Percentiles rank a stretch among this genome's conserved stretches.
Conservation (phyloP, 2,113 vertebrate genomes). For the Rhadina sibilatrix region DNA sequence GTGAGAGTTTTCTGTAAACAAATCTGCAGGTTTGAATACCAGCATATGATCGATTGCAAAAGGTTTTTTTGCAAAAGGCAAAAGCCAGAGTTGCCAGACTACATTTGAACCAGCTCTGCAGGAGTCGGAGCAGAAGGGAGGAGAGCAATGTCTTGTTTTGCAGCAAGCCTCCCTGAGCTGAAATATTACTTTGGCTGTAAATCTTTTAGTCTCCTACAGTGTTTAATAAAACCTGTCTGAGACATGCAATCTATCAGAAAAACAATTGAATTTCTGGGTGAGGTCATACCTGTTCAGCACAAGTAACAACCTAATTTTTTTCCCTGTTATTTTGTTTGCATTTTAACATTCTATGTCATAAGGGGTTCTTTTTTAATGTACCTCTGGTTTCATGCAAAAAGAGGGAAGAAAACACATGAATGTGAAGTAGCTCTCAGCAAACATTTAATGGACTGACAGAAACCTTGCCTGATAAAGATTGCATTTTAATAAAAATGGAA, state of each 20-base stretch:
- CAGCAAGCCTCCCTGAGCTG: not conserved
- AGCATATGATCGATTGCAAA: not conserved
- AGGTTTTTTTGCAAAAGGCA: not conserved
- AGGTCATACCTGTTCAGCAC: not conserved
- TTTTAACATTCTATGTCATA: not conserved
- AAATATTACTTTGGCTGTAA: constrained; percentile 9
- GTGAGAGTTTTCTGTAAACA: not conserved
- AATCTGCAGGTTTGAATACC: not conserved
- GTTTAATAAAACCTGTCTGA: not conserved
- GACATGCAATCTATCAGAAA: not conserved
- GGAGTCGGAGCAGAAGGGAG: not conserved
- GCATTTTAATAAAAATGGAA: not conserved
- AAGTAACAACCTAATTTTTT: not conserved
- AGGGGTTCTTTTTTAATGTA: not conserved
- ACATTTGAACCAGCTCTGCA: not conserved
- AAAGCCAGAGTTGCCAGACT: not conserved
- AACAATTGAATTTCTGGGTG: not conserved
- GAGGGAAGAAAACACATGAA: not conserved
- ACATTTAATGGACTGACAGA: not conserved
- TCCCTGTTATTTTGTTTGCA: not conserved
- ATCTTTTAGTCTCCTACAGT: not conserved
- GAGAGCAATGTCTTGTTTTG: not conserved
- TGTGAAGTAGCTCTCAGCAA: not conserved
- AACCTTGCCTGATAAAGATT: not conserved
- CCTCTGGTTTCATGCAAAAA: not conserved